Base-by-base conservation (phyloP, 92 coral and sea anemone genomes). In the Montipora capitata region DNA sequence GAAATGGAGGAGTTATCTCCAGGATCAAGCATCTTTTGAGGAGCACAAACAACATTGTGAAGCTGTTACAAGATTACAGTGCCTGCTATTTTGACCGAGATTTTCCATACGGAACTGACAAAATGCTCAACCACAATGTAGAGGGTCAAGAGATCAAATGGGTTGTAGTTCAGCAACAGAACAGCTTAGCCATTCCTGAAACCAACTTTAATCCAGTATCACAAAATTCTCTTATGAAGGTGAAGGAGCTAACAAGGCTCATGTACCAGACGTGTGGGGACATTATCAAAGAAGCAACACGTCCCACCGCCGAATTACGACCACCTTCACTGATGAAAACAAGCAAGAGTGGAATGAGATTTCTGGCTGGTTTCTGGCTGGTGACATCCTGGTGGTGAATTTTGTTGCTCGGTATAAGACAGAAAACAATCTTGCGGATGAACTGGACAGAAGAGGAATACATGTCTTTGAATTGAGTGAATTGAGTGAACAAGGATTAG, bases 111-210 rank as follows among this genome's bases (percentile, higher is more conserved):
- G 92, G 92, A 4, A 75, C 88, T 38, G 56, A 76, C 40, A 16
- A 63, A 40, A 88, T 88, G 76, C 92, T 88, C 74, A 85, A 85
- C 40, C 92, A 88, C 73, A 81, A 84, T 72, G 81, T 80, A 7
- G 88, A 88, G 20, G 92, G 92, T 10, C 82, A 69, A 65, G 83
- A 84, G 3, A 61, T 88, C 14, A 56, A 64, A 54, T 88, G 92
- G 92, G 52, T 72, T 42, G 92, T 20, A 35, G 88, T 51, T 15
- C 74, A 72, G 39, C 72, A 68, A 83, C 59, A 83, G 66, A 72
- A 62, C 58, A 15, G 20, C 20, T 2, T 9, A 18, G 43, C 3
- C 82, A 57, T 39, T 17, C 10, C 82, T 43, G 64, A 44, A 48
- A 51, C 38, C 68, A 10, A 39, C 10, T n/a, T 48, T 48, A 65